Evolutionary conservation across 1,140 invertebrate species (phyloP).

Genomic region (Papilio dardanus): DNA sequence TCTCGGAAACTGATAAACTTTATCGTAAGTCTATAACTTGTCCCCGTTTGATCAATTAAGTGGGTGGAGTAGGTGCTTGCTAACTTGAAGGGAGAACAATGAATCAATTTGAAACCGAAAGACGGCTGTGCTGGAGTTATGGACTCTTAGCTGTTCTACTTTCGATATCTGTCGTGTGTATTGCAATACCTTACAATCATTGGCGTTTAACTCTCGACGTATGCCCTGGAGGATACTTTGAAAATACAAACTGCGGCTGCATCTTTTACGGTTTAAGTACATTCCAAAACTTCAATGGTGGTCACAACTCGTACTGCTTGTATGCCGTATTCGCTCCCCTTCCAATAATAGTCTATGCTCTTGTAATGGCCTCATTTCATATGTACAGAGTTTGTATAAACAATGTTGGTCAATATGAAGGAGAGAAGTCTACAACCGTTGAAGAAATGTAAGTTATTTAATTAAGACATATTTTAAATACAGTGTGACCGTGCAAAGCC

Average conservation of each 20-base stretch:
- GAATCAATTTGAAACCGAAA: conserved; percentile 82
- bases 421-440: conserved; percentile 78
- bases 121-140: conserved; percentile 82
- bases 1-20: conserved; percentile 1
- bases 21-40: not conserved
- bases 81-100: conserved; percentile 44
- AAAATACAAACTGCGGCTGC: conserved; percentile 86
- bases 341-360: conserved; percentile 82
- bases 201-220: conserved; percentile 86
- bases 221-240: conserved; percentile 80
- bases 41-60: not conserved
- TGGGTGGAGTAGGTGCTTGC: not conserved
- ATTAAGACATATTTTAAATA: too few relatives aligned
- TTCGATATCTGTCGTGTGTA: conserved; percentile 81
- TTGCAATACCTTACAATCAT: conserved; percentile 85
- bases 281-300: conserved; percentile 85
- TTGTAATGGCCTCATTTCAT: conserved; percentile 85
- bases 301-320: conserved; percentile 84
- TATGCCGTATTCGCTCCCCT: conserved; percentile 84
- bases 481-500: too few relatives aligned
- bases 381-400: conserved; percentile 86
- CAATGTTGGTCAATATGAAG: conserved; percentile 79
- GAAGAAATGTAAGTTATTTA: conserved; percentile 81
- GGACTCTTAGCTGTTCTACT: conserved; percentile 78
- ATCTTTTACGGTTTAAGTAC: conserved; percentile 85